Evolutionary conservation across 2,113 vertebrate genomes (phyloP), one percentile per base, ranked within the genome.

Genomic region (Vidua chalybeata): DNA sequence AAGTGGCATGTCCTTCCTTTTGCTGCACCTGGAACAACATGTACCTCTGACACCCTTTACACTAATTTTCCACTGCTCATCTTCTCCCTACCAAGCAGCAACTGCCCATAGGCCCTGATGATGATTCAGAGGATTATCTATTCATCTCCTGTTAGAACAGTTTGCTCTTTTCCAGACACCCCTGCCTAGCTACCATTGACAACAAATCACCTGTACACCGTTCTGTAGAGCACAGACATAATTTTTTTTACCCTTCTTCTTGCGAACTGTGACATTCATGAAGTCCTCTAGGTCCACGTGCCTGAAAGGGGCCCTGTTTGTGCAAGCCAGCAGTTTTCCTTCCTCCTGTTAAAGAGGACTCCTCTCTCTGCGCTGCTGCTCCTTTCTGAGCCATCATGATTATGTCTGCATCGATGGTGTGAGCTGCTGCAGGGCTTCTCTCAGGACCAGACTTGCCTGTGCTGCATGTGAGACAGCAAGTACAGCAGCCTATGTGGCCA

Each of bases 341-440:
- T 20, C 11, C 35, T 79, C 72, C 35, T 84, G 20, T 64, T 64
- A 26, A 63, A 91, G 46, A 79, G 37, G 7, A 75, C 26, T 24
- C 35, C 56, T 67, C 54, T 58, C 22, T 51, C 43, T 48, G 15
- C 24, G 3, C 17, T 66, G 54, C 28, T 67, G 21, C 37, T 64
- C 10, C 43, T 87, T 76, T 64, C 78, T 62, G 54, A 13, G 35
- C 39, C 6, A 5, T 46, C 43, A 14, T 1, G 2, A 35, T 46
- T 84, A 4, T 15, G 13, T 13, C 48, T 67, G 5, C 31, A 23
- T 30, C 0, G 1, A 12, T 66, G 26, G 31, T 28, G 10, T 0
- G 0, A 91, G 52, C 8, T 68, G 69, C 56, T 4, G 1, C 23
- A 63, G 43, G 69, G 74, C 77, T 89, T 54, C 52, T 81, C 27